Evolutionary conservation across 2,888 invertebrate genomes (phyloP), one percentile per base, ranked within the genome.

Genomic region (Lycophotia porphyrea): DNA sequence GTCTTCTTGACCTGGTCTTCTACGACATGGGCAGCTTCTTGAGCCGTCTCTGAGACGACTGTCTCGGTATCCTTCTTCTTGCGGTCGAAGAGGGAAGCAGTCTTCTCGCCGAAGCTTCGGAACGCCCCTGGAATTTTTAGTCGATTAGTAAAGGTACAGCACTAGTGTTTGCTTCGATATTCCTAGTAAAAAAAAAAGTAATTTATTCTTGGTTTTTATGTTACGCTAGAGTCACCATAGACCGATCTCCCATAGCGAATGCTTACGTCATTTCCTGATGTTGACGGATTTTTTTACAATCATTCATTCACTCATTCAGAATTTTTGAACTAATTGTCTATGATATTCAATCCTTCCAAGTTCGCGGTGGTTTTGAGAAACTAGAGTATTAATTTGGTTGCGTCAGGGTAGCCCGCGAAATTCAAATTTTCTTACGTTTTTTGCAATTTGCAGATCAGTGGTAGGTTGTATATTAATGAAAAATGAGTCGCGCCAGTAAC

Each of bases 31-130:
- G 97, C 97, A 0, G 97, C 97, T 79, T 97, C 97, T 74, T 96
- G 93, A 11, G 94, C 97, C 91, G 97, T 97, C 91, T 98, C 97
- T 47, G 96, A 92, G 2, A 97, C 97, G 80, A 97, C 92, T 88
- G 97, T 97, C 82, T 97, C 97, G 0, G 97, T 97, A 90, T 98
- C 98, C 90, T 97, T 97, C 97, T 98, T 98, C 96, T 98, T 98
- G 86, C 97, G 97, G 75, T 97, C 97, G 93, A 98, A 97, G 84
- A 98, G 96, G 71, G 97, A 97, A 81, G 97, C 97, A 36, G 98
- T 97, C 94, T 98, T 97, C 93, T 97, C 97, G 80, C 98, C 98
- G 90, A 98, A 96, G 95, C 97, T 98, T 94, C 97, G 97, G 94
- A 98, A 95, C 82, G 98, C 98, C 85, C 97, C 97, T 98, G 93